These are phyloP conservation scores for Spheniscus humboldti DNA, from an alignment of 2,797 vertebrate species.

Conservation along the genomic window DNA sequence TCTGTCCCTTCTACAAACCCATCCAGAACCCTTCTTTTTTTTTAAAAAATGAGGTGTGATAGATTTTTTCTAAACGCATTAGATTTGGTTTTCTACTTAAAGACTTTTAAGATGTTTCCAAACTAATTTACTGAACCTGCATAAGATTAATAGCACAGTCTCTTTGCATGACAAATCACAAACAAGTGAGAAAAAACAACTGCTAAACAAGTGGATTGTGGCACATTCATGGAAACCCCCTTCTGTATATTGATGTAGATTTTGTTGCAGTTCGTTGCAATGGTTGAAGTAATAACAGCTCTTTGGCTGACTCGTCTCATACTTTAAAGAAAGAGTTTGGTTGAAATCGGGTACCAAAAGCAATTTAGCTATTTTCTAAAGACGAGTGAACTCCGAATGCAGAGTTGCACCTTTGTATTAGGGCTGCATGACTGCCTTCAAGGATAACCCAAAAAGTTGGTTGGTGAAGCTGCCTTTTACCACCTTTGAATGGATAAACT, in stretches of 20 bases:
- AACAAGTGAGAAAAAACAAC: conserved; percentile 39
- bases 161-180: conserved; percentile 30
- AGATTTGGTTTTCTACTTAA: conserved; percentile 15
- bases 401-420: not conserved
- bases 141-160: not conserved
- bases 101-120: conserved; percentile 6
- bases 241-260: not conserved
- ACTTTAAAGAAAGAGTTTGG: not conserved
- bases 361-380: not conserved
- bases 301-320: not conserved
- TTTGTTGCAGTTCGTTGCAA: not conserved
- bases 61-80: not conserved
- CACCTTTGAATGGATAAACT: not conserved
- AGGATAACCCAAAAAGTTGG: not conserved
- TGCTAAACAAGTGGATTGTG: not conserved
- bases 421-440: not conserved
- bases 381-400: not conserved
- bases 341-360: not conserved
- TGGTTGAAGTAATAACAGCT: not conserved
- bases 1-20: not conserved
- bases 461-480: not conserved
- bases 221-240: not conserved
- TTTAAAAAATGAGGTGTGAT: not conserved
- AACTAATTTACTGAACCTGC: conserved; percentile 7
- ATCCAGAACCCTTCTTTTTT: not conserved